phyloP scores from a whole-genome alignment of 2,888 invertebrate genomes.

The Leistus spinibarbis region DNA sequence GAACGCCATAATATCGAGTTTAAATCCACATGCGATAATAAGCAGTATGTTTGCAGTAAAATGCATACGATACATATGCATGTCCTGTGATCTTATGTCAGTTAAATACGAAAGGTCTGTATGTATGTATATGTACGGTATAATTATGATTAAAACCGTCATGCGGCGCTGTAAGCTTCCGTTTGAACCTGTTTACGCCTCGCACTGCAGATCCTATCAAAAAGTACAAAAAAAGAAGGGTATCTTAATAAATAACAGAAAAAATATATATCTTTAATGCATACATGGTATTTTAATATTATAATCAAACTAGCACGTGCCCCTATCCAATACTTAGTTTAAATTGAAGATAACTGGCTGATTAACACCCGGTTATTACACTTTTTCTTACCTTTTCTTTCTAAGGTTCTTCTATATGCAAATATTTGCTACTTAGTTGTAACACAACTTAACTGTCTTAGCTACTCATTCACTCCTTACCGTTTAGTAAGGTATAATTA shows the following conservation, averaged over 20 bases:
- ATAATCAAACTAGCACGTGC: background rate
- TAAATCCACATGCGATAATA: too few relatives aligned
- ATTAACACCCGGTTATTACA: background rate
- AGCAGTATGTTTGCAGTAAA: background rate
- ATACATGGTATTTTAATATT: background rate
- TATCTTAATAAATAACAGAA: background rate
- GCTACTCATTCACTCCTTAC: too few relatives aligned
- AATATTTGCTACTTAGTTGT: too few relatives aligned
- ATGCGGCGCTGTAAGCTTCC: conserved; percentile 28
- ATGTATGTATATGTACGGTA: conserved; percentile 11
- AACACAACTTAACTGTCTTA: too few relatives aligned
- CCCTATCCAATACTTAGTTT: background rate
- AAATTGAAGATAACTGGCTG: background rate
- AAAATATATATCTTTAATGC: background rate
- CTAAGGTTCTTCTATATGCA: too few relatives aligned
- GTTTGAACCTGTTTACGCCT: conserved; percentile 29
- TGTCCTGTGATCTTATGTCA: background rate
- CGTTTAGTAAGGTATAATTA: too few relatives aligned
- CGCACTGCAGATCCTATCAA: background rate
- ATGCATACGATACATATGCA: background rate
- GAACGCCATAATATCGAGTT: too few relatives aligned
- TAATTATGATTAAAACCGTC: conserved; percentile 35
- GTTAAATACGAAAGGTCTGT: background rate
- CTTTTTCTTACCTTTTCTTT: background rate
- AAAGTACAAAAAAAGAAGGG: background rate